phyloP scores from a whole-genome alignment of 1,140 invertebrate genomes.

The Lepidurus packardi region DNA sequence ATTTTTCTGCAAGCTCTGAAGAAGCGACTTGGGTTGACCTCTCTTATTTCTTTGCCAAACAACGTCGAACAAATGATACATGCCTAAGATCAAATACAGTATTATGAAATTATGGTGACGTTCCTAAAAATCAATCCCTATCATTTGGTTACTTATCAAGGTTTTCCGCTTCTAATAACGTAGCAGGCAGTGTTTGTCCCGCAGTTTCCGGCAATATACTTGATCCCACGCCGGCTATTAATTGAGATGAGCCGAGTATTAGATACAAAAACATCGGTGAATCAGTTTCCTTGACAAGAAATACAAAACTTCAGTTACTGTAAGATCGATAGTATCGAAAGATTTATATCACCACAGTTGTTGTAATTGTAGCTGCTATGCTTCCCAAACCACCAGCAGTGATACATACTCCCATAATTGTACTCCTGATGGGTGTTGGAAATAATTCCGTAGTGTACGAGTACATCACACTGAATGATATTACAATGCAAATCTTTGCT shows the following conservation, averaged over 20 bases:
- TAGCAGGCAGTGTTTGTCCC: conserved; percentile 38
- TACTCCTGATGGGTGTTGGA: conserved; percentile 32
- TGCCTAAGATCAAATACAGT: neutral
- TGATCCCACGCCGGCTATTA: conserved; percentile 35
- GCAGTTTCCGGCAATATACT: conserved; percentile 40
- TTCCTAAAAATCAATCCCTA: neutral
- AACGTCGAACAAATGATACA: no score
- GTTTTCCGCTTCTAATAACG: conserved; percentile 39
- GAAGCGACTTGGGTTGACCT: no score
- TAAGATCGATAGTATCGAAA: neutral
- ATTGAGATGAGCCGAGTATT: conserved; percentile 36
- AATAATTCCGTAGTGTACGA: conserved; percentile 35
- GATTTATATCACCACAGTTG: conserved; percentile 26
- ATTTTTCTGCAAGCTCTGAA: no score
- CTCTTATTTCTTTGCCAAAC: no score
- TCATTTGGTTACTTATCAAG: conserved; percentile 34
- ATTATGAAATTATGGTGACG: neutral
- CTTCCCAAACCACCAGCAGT: conserved; percentile 31
- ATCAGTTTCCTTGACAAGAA: neutral
- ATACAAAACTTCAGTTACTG: neutral
- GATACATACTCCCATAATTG: conserved; percentile 30
- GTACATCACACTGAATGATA: conserved; percentile 45
- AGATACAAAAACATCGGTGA: conserved; percentile 25
- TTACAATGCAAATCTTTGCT: conserved; percentile 46
- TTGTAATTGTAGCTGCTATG: conserved; percentile 26